Evolutionary conservation across 2,797 vertebrate genomes (phyloP), one percentile per base, ranked within the genome.

Genomic region (Harpagifer antarcticus): DNA sequence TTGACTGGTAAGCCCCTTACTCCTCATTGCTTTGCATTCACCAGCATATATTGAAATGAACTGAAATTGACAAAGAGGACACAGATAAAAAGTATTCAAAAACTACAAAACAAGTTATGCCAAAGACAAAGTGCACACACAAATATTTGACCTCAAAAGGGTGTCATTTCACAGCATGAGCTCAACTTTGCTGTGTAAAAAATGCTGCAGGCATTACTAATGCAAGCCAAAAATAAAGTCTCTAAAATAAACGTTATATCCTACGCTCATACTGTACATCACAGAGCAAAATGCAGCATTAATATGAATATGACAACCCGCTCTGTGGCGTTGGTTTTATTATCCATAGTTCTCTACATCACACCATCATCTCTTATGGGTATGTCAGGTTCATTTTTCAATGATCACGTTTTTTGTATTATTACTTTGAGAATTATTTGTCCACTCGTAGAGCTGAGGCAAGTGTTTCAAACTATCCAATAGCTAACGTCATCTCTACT

Each of bases 251-350:
- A 72, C n/a, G 11, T 65, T 23, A 62, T 47, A 31, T 40, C 61
- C 40, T 19, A 50, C 61, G 62, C 72, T 74, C 62, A 75, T 76
- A 74, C 58, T 74, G 78, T 88, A 88, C 86, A 91, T 91, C 79
- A 83, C 68, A 86, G 78, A 88, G 78, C 70, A 86, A 86, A 84
- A 75, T 79, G 68, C 69, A 83, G 49, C 31, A 13, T 67, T 55
- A 31, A 37, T 37, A 9, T 37, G 33, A 20, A 42, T 50, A 73
- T 52, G 31, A 43, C 49, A 58, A 52, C 45, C 54, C 8, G 12
- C 31, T 57, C 48, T 72, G 50, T 53, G 37, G 37, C 56, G 79
- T 56, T 57, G 50, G 42, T 66, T 67, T 77, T 63, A 44, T 59
- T 68, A 19, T 48, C 37, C 48, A 65, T 33, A 60, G 40, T 74